Base-by-base conservation (phyloP, 2,113 vertebrate genomes). In the Struthio camelus region DNA sequence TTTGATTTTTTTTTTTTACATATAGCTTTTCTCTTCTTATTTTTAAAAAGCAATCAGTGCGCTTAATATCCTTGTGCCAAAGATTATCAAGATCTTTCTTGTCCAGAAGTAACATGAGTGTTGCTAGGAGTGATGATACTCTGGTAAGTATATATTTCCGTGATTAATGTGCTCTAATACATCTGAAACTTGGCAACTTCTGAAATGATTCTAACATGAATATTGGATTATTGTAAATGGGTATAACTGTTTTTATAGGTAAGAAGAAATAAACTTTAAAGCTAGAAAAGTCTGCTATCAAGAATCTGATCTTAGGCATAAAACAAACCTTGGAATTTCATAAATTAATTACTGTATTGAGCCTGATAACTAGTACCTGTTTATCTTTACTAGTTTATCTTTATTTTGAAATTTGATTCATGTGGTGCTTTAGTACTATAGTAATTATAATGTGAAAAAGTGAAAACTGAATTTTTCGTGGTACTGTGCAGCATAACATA, bases 41-140 rank as follows among this genome's bases (percentile, higher is more conserved):
- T 95, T 97, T 89, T 85, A 34, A 85, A 93, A 96, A 99, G 99
- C 99, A 99, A 99, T 99, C 99, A 5, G 99, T 99, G 79, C 98
- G 99, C 70, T 98, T 99, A 96, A 99, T 99, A 98, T 99, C 99
- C 88, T 97, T 99, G 97, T 99, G 99, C 98, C 99, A 99, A 98
- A 99, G 99, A 97, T 98, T 99, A 95, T 99, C 99, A 72, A 98
- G 99, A 97, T 99, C 99, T 25, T 99, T 99, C 98, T 98, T 99
- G 97, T 99, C 99, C 97, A 98, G 99, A 85, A 99, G 99, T 98
- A 99, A 99, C 97, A 99, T 99, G 84, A 99, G 99, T 42, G 99
- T 99, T 3, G 99, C 99, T 34, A 99, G 99, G 87, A 99, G 99
- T 40, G 99, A 99, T 78, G 99, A 99, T 97, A 99, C 99, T 40